Percentiles rank a stretch among this genome's conserved stretches.
These are phyloP conservation scores for Seira sanloemensis DNA, from an alignment of 2,888 invertebrate species.

Conservation along the genomic window DNA sequence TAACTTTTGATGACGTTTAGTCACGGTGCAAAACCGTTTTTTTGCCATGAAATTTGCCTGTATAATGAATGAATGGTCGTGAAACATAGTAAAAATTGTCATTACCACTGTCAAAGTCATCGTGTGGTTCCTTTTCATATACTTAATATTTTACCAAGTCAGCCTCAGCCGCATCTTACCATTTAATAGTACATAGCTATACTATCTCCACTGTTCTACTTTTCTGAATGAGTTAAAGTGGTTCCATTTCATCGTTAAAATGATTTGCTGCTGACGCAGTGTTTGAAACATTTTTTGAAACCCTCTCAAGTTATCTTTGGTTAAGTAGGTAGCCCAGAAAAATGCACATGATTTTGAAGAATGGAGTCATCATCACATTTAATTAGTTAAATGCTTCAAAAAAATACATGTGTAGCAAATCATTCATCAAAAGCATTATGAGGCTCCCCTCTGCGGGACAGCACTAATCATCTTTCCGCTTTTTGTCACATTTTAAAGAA, in stretches of 20 bases:
- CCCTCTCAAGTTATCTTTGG: neutral
- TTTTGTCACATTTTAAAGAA: neutral
- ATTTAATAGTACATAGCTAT: too few species aligned
- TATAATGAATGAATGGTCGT: neutral
- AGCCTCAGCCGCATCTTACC: too few species aligned
- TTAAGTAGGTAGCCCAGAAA: slow-evolving; percentile 8
- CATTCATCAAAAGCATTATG: slow-evolving; percentile 5
- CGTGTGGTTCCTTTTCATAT: neutral
- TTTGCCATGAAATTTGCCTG: neutral
- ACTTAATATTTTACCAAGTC: too few species aligned
- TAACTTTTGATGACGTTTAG: neutral
- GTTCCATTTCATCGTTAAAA: neutral
- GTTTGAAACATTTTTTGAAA: neutral
- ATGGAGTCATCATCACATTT: neutral
- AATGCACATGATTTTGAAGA: neutral
- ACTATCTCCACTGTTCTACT: neutral
- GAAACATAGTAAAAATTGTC: neutral
- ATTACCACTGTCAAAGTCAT: slow-evolving; percentile 14
- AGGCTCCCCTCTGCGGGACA: neutral
- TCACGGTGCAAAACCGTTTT: slow-evolving; percentile 7
- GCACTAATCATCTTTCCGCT: neutral
- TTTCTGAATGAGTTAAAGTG: neutral
- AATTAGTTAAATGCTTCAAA: too few species aligned
- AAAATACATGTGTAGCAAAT: too few species aligned
- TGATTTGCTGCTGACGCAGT: neutral